phyloP scores from a whole-genome alignment of 1,140 invertebrate species.

The Zaprionus capensis region DNA sequence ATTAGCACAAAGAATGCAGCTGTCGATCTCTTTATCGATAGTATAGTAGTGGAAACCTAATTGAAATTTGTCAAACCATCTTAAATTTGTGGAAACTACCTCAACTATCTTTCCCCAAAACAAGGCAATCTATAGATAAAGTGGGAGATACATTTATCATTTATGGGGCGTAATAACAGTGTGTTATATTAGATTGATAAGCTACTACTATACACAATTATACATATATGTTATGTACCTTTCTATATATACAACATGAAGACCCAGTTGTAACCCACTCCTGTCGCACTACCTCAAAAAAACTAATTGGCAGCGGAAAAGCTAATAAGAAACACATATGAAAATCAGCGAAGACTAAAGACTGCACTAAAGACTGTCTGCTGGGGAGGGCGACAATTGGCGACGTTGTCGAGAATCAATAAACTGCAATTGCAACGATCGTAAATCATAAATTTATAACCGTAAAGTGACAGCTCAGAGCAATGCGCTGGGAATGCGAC shows the following conservation, averaged over 20 bases:
- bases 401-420: slow-evolving; percentile 80
- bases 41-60: not conserved
- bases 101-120: not conserved
- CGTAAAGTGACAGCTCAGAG: slow-evolving; percentile 83
- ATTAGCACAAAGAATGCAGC: not conserved
- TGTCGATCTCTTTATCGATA: not conserved
- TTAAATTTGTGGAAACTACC: not conserved
- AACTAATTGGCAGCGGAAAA: not conserved
- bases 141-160: not conserved
- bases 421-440: slow-evolving; percentile 79
- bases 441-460: slow-evolving; percentile 83
- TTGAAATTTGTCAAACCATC: not conserved
- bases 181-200: not conserved
- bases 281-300: not conserved
- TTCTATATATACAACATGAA: not conserved
- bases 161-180: too few species aligned
- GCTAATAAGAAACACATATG: not conserved
- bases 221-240: too few species aligned
- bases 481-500: slow-evolving; percentile 74
- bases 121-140: slow-evolving; percentile 1
- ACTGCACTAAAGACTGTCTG: not conserved
- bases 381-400: slow-evolving; percentile 43
- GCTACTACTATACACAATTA: not conserved
- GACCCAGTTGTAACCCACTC: not conserved
- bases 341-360: not conserved